Conservation (phyloP, 92 coral and sea anemone genomes). For the Heteractis magnifica region DNA sequence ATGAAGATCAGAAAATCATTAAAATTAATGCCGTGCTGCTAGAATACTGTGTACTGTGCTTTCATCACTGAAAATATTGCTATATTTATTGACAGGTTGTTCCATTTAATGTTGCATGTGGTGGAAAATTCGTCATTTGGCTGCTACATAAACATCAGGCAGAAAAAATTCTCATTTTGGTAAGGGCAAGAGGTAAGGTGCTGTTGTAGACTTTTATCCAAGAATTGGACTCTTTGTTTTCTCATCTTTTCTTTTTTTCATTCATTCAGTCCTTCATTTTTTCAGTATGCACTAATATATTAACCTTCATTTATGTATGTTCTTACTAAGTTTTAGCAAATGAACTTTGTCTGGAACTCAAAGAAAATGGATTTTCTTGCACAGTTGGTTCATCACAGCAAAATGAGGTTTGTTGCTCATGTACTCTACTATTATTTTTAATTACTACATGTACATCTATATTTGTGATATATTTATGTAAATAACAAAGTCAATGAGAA, state of each 20-base stretch:
- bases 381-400: neutral
- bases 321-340: constrained; percentile 41
- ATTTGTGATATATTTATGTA: no score
- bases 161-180: constrained; percentile 56
- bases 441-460: no score
- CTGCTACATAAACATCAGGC: constrained; percentile 56
- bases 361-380: constrained; percentile 56
- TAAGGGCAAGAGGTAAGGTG: constrained; percentile 66
- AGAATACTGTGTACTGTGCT: neutral
- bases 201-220: neutral
- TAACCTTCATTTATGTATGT: neutral
- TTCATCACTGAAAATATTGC: neutral
- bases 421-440: no score
- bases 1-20: neutral
- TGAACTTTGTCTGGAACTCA: constrained; percentile 54
- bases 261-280: neutral
- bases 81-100: constrained; percentile 49
- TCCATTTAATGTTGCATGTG: constrained; percentile 78
- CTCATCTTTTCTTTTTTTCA: neutral
- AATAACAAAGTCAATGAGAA: no score
- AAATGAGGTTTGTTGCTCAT: constrained; percentile 1
- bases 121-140: constrained; percentile 81
- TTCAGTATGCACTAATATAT: neutral
- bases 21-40: no score
- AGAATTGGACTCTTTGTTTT: constrained; percentile 18